Base-by-base conservation (phyloP, 1,140 invertebrate species). In the Bombus pyrosoma region DNA sequence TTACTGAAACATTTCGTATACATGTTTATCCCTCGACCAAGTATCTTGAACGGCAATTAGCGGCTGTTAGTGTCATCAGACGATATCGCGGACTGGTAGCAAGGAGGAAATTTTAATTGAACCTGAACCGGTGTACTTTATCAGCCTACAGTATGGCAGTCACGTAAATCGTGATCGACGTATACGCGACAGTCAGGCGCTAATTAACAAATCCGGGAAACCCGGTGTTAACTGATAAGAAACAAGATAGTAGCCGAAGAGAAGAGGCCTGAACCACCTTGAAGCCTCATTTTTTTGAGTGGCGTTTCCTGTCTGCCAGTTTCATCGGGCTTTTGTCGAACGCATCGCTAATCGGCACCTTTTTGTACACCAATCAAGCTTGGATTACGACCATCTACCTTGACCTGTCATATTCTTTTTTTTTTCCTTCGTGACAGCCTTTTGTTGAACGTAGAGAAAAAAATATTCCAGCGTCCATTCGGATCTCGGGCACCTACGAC, bases 351-450 rank as follows among this genome's bases (percentile, higher is more conserved):
- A 95, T 95, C 92, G 91, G 79, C 92, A 93, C 91, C 93, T 95
- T 94, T 95, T 95, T 95, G 94, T 95, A 47, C 89, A 34, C 83
- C 94, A 95, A 95, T 95, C 88, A 93, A 94, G 94, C 94, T 95
- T 89, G 90, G 88, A 91, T 95, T 95, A 93, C 93, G 34, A 85
- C 93, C 93, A 94, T 95, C 93, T 94, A 95, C 93, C 94, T 95
- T 95, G 94, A 91, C 89, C 90, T 83, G 81, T 87, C 91, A 92
- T 88, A 89, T 92, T 90, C 89, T 18, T 43, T 4, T 43, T 32
- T 41, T 41, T 13, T 34, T 34, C 62, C 53, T 73, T 72, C 77
- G 53, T 41, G 34, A 73, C 57, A 37, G 10, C 2, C 53, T 34
- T n/a, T 84, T 47, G 25, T 78, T 2, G 4, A 47, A 10, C 28